Base-by-base conservation (phyloP, 2,797 vertebrate species). In the Sciaenops ocellatus region DNA sequence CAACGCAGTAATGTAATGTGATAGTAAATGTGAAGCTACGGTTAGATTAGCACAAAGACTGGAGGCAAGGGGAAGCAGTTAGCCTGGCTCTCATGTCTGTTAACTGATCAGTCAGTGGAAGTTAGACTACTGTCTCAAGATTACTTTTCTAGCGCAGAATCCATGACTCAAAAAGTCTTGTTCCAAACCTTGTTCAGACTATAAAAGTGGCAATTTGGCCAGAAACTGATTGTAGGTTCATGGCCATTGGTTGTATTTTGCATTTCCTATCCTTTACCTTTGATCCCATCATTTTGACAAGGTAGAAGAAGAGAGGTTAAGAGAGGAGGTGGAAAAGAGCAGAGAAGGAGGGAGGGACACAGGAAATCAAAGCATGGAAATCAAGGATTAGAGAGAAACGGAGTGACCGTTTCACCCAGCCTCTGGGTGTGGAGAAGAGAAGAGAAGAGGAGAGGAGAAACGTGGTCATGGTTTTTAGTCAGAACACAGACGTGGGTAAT, bases 401-500 rank as follows among this genome's bases (percentile, higher is more conserved):
- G 81, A 85, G 77, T 78, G 85, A 84, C 80, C 76, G 82, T 88
- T 90, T 89, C 80, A 86, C 85, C 69, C 64, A 76, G 89, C 90
- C 91, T 88, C 78, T 60, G 78, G 91, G 76, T 81, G 75, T 72
- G 72, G 59, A 78, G 69, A 73, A 84, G 87, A 61, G 76, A 83
- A 80, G 71, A 75, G 84, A 56, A 80, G 72, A 86, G 62, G 54
- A 80, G 69, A 88, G 34, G 34, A 9, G 34, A 38, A 38, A 85
- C 86, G 65, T 34, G 65, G 87, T 85, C 85, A 86, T 73, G 85
- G 80, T 71, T 87, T 90, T 91, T 84, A 88, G 82, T 84, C 76
- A 72, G 86, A 91, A 90, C 87, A 90, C 69, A 90, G 92, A 90
- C 66, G 6, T 79, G 78, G 69, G 70, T 93, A 93, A 94, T 92